Evolutionary conservation across 2,797 vertebrate species (phyloP).

Genomic region (Catamblyrhynchus diadema): DNA sequence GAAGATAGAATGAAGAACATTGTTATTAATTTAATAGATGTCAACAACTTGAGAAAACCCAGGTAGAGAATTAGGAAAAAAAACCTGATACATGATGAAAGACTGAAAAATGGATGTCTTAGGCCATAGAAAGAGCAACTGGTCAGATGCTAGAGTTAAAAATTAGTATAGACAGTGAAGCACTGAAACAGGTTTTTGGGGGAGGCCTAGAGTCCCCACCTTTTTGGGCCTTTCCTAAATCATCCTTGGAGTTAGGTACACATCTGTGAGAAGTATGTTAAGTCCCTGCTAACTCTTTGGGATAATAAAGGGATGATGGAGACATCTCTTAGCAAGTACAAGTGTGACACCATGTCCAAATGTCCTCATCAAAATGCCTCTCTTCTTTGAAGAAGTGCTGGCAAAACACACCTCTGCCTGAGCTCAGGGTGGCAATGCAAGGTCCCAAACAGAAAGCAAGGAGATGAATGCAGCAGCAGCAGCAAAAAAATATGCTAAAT

Average conservation of each 20-base stretch:
- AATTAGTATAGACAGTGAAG: not conserved
- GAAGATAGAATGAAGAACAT: not conserved
- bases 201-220: not conserved
- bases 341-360: not conserved
- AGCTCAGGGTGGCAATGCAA: not conserved
- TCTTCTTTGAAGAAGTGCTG: not conserved
- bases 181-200: not conserved
- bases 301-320: not conserved
- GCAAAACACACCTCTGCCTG: not conserved
- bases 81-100: not conserved
- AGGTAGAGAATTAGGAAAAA: not conserved
- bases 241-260: not conserved
- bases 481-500: not conserved
- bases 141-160: not conserved
- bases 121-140: not conserved
- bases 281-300: not conserved
- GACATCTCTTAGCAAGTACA: not conserved
- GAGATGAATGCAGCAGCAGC: not conserved
- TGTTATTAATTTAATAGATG: not conserved
- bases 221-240: not conserved
- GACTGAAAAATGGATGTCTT: not conserved
- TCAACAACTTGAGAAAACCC: not conserved
- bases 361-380: not conserved
- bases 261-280: not conserved
- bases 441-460: not conserved